Evolutionary conservation across 2,888 invertebrate genomes (phyloP).

Genomic region (Hyposoter dolosus): DNA sequence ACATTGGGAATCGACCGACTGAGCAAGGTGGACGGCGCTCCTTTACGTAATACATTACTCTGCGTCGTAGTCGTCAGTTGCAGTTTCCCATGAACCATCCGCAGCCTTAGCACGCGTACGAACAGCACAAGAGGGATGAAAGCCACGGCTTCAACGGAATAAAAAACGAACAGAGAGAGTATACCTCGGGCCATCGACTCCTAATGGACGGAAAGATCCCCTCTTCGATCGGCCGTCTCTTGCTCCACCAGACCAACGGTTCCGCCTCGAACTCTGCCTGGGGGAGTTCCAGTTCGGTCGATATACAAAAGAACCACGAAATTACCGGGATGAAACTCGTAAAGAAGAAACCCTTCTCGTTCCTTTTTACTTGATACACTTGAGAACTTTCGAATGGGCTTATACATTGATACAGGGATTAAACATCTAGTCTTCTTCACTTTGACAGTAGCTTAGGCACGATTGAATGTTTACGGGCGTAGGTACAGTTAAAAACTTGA

Average conservation of each 20-base stretch:
- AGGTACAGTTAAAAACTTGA: not conserved
- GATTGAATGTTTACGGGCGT: constrained; percentile 11
- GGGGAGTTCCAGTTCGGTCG: constrained; percentile 21
- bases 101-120: not conserved
- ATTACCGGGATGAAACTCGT: constrained; percentile 27
- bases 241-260: constrained; percentile 34
- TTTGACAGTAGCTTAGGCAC: not conserved
- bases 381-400: not conserved
- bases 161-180: constrained; percentile 12
- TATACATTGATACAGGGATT: constrained; percentile 9
- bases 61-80: constrained; percentile 43
- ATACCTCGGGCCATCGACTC: constrained; percentile 51
- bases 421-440: not conserved
- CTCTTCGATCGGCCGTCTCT: constrained; percentile 44
- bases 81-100: constrained; percentile 47
- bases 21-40: constrained; percentile 12
- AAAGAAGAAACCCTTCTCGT: constrained; percentile 1
- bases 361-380: constrained; percentile 5
- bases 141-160: constrained; percentile 24
- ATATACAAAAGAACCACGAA: constrained; percentile 39
- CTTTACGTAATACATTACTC: constrained; percentile 23
- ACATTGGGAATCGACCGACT: constrained; percentile 45
- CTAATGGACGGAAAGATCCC: constrained; percentile 58
- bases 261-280: constrained; percentile 31
- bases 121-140: constrained; percentile 19